Conservation (phyloP, 2,113 vertebrate species). For the Arvicanthis niloticus region DNA sequence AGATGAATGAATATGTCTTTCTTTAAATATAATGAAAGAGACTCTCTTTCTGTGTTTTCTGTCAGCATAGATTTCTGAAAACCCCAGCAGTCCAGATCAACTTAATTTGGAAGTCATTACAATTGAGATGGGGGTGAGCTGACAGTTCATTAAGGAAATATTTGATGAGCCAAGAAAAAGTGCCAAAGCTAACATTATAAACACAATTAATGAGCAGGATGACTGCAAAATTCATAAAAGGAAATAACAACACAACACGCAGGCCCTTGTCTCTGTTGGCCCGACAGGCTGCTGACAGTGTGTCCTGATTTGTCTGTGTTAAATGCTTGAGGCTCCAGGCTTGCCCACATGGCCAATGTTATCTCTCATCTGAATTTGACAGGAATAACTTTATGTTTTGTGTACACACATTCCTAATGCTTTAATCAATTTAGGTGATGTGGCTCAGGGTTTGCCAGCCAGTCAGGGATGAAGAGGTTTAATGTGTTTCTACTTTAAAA, state of each 20-base stretch:
- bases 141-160: background rate
- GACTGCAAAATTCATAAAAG: background rate
- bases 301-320: rapidly evolving
- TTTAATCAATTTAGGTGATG: background rate
- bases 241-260: background rate
- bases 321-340: background rate
- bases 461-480: background rate
- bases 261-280: rapidly evolving
- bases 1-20: background rate
- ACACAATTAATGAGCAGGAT: background rate
- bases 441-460: rapidly evolving
- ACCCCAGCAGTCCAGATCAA: background rate
- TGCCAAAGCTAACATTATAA: background rate
- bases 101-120: background rate
- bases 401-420: background rate
- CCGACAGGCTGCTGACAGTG: rapidly evolving
- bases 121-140: rapidly evolving
- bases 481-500: background rate
- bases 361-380: background rate
- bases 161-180: background rate
- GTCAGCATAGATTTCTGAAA: background rate
- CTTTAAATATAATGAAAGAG: background rate
- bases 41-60: background rate
- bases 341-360: background rate
- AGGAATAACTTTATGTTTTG: background rate